phyloP scores from a whole-genome alignment of 2,113 vertebrate species.

The Nannobrachium achirus region DNA sequence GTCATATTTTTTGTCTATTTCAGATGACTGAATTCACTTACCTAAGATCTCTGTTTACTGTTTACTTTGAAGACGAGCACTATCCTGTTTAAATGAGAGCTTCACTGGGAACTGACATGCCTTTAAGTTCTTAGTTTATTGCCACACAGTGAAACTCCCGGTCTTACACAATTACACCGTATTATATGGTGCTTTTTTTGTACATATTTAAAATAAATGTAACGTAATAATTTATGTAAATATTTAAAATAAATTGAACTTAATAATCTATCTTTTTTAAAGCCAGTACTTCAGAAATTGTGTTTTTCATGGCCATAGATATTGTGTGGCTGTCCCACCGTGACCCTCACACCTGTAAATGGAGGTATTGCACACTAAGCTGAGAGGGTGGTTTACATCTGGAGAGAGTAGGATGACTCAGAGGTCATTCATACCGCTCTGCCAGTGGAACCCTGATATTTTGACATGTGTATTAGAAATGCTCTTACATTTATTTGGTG shows the following conservation, averaged over 20 bases:
- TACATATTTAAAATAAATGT: too few relatives aligned
- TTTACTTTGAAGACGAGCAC: not conserved
- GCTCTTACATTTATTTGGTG: constrained; percentile 30
- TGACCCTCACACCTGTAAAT: constrained; percentile 33
- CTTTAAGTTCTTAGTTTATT: not conserved
- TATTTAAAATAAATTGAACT: too few relatives aligned
- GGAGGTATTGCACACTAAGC: constrained; percentile 8
- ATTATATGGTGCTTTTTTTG: not conserved
- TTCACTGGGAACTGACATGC: not conserved
- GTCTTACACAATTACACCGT: not conserved
- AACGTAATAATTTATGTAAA: too few relatives aligned
- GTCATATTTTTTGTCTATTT: constrained; percentile 22
- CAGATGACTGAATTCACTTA: constrained; percentile 13
- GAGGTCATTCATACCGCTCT: constrained; percentile 17
- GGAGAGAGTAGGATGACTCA: constrained; percentile 19
- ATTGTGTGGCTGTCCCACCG: constrained; percentile 13
- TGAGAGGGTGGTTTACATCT: constrained; percentile 16
- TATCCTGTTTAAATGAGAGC: constrained; percentile 1
- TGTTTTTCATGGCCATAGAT: not conserved
- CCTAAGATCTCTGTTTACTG: not conserved
- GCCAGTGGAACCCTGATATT: constrained; percentile 11
- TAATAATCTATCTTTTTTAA: too few relatives aligned
- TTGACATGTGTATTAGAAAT: constrained; percentile 16
- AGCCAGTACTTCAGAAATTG: too few relatives aligned
- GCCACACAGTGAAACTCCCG: not conserved